A percentile compares a stretch with the other conserved stretches of the same genome.
These are phyloP conservation scores for Drosophila glabriapex DNA, from an alignment of 2,888 invertebrate species.

Conservation along the genomic window DNA sequence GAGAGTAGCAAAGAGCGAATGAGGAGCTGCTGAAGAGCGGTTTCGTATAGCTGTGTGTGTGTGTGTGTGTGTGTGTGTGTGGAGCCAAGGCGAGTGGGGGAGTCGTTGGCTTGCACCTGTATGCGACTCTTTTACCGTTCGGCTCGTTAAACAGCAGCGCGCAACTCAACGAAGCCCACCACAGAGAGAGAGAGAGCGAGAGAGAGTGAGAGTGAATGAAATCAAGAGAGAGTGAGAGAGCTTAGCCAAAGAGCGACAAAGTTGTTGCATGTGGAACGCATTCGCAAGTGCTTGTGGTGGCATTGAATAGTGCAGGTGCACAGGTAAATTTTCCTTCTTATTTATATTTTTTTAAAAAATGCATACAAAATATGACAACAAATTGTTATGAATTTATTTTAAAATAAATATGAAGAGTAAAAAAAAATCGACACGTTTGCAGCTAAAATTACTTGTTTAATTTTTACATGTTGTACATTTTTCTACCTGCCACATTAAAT, in stretches of 20 bases:
- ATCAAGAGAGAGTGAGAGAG: conserved; percentile 22
- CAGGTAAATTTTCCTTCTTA: conserved; percentile 34
- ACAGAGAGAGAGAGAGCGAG: not conserved
- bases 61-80: conserved; percentile 13
- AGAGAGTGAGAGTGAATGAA: not conserved
- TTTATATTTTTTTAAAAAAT: conserved; percentile 14
- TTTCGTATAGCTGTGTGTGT: too few species aligned
- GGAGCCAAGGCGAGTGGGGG: conserved; percentile 27
- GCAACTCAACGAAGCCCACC: conserved; percentile 70
- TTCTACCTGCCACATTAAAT: conserved; percentile 81
- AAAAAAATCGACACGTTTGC: rapidly evolving
- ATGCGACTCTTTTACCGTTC: conserved; percentile 44
- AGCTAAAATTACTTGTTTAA: not conserved
- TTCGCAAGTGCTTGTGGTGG: conserved; percentile 5
- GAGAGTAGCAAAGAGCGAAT: conserved; percentile 16
- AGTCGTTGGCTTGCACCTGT: conserved; percentile 39
- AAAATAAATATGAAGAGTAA: not conserved
- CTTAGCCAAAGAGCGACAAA: conserved; percentile 31
- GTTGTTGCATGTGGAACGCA: conserved; percentile 56
- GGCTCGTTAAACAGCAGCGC: conserved; percentile 36
- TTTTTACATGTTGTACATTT: not conserved
- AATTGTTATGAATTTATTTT: not conserved
- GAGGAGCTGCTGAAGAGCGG: conserved; percentile 23
- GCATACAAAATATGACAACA: not conserved
- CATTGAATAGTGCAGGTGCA: conserved; percentile 30